phyloP scores from a whole-genome alignment of 2,113 vertebrate genomes.

The Brachirus orientalis region DNA sequence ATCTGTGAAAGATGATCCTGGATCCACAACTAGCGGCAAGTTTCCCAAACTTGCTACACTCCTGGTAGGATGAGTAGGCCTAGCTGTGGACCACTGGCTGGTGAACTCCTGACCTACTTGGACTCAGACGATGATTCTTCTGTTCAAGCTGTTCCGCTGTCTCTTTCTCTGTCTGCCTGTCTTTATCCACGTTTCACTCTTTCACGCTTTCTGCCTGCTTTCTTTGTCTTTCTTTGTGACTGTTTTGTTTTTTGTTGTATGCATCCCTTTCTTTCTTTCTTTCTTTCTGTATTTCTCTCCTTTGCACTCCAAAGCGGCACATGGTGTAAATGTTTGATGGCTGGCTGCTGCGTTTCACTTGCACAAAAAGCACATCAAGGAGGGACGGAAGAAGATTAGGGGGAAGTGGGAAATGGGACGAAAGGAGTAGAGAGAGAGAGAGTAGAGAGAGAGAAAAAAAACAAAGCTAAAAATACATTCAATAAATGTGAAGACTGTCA shows the following conservation, averaged over 20 bases:
- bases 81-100: slow-evolving; percentile 22
- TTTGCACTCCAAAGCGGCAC: slow-evolving; percentile 45
- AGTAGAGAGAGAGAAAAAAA: slow-evolving; percentile 3
- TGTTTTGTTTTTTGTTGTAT: no score
- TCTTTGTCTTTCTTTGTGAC: slow-evolving; percentile 1
- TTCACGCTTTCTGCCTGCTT: slow-evolving; percentile 18
- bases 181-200: slow-evolving; percentile 11
- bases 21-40: no score
- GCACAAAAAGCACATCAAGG: slow-evolving; percentile 59
- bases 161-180: slow-evolving; percentile 24
- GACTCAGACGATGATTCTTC: slow-evolving; percentile 57
- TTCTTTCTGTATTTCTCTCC: neutral
- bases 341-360: slow-evolving; percentile 44
- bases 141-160: slow-evolving; percentile 44
- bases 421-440: neutral
- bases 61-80: slow-evolving; percentile 18
- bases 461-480: neutral
- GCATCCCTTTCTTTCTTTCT: slow-evolving; percentile 14
- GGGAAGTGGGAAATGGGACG: slow-evolving; percentile 18
- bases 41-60: neutral
- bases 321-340: slow-evolving; percentile 73
- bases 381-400: neutral
- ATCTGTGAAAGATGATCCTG: neutral
- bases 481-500: slow-evolving; percentile 8
- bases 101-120: slow-evolving; percentile 67